Evolutionary conservation across 2,113 vertebrate genomes (phyloP), one percentile per base, ranked within the genome.

Genomic region (Acrocephalus kingi): DNA sequence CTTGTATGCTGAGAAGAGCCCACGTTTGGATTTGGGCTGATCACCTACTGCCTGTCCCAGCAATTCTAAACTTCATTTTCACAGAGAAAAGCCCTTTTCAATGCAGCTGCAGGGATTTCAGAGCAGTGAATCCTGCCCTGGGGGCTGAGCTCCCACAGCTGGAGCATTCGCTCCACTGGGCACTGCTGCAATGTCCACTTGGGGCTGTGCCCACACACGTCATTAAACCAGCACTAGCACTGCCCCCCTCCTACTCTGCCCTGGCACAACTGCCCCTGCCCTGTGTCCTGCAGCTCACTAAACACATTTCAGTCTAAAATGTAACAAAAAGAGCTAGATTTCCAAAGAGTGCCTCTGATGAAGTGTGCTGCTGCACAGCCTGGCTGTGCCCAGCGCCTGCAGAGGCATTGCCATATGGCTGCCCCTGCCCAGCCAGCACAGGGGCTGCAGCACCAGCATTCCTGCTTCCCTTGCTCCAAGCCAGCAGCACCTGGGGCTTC

Each of bases 151-250:
- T 85, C 67, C 69, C 5, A 1, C 72, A 67, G 68, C 45, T 1
- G 1, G 45, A 39, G 61, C 54, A 5, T 2, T 24, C 2, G 2
- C 61, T 74, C 49, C 48, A 2, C 55, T 23, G 64, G 52, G 35
- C 56, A 16, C 13, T 55, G 24, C 86, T 25, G 48, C 0, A 2
- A 0, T 1, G n/a, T 24, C 31, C n/a, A 10, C 69, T 8, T 10
- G 2, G 13, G 21, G 74, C 87, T 5, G 30, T 3, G 51, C 79
- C 30, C 52, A 33, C 4, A 10, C 52, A 25, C 14, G 0, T 3
- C 31, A 3, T 1, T 35, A 11, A 61, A 46, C 59, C 25, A 52
- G 48, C 48, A 2, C 37, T 1, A 3, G 13, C 33, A 7, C 67
- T 54, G 73, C 55, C 21, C 21, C 21, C 1, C 54, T 74, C 48